A percentile compares a stretch with the other conserved stretches of the same genome.
These are phyloP conservation scores for Zaprionus vittiger DNA, from an alignment of 1,140 invertebrate species.

Conservation along the genomic window DNA sequence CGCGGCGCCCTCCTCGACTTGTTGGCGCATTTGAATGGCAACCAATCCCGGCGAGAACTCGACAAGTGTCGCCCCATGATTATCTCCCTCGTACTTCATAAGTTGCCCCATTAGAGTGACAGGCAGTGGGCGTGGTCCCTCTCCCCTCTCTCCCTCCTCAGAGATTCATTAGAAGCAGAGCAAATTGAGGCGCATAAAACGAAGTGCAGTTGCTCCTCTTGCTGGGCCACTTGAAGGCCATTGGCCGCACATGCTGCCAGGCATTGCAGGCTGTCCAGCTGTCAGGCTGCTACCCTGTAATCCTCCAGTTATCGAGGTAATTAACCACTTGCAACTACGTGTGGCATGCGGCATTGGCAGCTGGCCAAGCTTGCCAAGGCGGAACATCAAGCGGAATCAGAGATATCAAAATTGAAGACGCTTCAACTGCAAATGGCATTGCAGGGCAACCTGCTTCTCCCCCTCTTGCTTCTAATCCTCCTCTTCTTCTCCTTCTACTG, in stretches of 20 bases:
- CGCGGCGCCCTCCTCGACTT: conserved; percentile 28
- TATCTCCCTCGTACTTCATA: conserved; percentile 83
- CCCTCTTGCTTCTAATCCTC: not conserved
- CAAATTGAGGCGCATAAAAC: conserved; percentile 51
- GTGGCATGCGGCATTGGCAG: conserved; percentile 44
- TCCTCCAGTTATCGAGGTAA: conserved; percentile 73
- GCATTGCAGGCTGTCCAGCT: not conserved
- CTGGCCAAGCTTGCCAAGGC: conserved; percentile 6
- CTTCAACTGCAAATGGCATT: conserved; percentile 45
- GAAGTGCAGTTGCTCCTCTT: conserved; percentile 34
- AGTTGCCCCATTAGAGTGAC: conserved; percentile 65
- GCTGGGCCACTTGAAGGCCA: conserved; percentile 17
- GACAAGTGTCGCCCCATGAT: conserved; percentile 83
- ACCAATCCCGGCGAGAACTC: conserved; percentile 72
- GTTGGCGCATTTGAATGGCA: conserved; percentile 71
- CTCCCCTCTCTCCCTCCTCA: not conserved
- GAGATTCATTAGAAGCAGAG: conserved; percentile 11
- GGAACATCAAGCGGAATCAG: conserved; percentile 1
- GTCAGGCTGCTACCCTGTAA: conserved; percentile 31
- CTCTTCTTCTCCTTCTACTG: not conserved
- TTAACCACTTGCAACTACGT: conserved; percentile 65
- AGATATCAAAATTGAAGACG: conserved; percentile 43
- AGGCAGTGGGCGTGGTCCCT: not conserved
- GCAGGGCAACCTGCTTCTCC: not conserved
- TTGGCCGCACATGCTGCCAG: conserved; percentile 39